Conservation (phyloP, 2,797 vertebrate species). For the Hypotaenidia okinawae region DNA sequence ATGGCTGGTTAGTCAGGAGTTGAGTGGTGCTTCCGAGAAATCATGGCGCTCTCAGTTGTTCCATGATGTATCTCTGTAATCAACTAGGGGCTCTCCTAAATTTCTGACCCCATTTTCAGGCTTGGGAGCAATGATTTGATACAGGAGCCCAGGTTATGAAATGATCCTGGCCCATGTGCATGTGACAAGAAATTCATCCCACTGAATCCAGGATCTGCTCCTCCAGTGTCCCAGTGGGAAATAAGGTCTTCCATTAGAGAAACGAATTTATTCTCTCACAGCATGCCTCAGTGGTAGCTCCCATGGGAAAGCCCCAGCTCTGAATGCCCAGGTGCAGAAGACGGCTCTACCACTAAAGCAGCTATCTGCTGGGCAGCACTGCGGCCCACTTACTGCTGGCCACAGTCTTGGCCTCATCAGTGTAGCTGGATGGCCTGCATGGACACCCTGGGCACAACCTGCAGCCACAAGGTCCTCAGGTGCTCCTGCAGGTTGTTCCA, state of each 20-base stretch:
- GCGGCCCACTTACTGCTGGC: neutral
- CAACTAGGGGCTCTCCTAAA: neutral
- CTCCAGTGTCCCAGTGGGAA: neutral
- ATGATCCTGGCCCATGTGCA: rapidly evolving
- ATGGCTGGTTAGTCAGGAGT: neutral
- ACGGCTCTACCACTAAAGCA: neutral
- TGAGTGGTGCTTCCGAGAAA: neutral
- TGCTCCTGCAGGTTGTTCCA: neutral
- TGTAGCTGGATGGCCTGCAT: neutral
- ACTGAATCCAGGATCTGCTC: neutral
- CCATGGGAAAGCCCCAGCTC: neutral
- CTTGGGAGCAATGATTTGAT: neutral
- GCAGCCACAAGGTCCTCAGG: neutral
- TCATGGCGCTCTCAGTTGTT: neutral
- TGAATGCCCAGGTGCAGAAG: neutral
- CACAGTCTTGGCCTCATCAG: no score
- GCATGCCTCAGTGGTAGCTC: neutral
- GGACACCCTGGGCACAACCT: neutral
- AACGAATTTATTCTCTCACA: neutral
- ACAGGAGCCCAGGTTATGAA: neutral
- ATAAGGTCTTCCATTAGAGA: neutral
- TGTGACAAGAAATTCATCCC: neutral
- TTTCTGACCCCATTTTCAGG: neutral
- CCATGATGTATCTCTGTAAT: neutral
- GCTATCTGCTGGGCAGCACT: neutral